Evolutionary conservation across 1,140 invertebrate genomes (phyloP).

Genomic region (Trypoxylus dichotomus): DNA sequence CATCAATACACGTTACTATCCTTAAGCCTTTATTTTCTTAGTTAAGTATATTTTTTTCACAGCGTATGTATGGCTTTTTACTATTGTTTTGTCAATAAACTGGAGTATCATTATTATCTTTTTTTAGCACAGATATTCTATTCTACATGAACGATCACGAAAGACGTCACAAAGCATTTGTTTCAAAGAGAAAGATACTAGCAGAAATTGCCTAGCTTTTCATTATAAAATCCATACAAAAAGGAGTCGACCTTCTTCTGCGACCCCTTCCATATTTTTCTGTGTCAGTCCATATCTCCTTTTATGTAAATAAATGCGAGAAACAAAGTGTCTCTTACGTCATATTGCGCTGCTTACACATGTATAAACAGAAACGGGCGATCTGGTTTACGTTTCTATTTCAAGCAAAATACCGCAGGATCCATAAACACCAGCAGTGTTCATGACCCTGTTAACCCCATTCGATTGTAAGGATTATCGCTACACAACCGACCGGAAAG

Average conservation of each 20-base stretch:
- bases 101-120: too few species aligned
- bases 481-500: too few species aligned
- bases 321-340: neutral
- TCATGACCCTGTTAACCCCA: constrained; percentile 1
- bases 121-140: too few species aligned
- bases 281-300: neutral
- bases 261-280: neutral
- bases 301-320: neutral
- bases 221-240: neutral
- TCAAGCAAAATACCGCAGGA: neutral
- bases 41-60: too few species aligned
- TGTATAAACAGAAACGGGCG: neutral
- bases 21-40: too few species aligned
- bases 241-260: neutral
- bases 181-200: neutral
- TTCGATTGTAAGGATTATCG: neutral
- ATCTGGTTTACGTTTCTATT: constrained; percentile 6
- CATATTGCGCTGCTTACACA: neutral
- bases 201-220: neutral
- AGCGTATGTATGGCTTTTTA: too few species aligned
- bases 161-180: neutral
- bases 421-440: neutral
- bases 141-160: neutral
- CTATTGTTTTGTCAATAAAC: too few species aligned
- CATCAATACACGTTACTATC: too few species aligned